Evolutionary conservation across 2,113 vertebrate genomes (phyloP), one percentile per base, ranked within the genome.

Genomic region (Rhinichthys klamathensis): DNA sequence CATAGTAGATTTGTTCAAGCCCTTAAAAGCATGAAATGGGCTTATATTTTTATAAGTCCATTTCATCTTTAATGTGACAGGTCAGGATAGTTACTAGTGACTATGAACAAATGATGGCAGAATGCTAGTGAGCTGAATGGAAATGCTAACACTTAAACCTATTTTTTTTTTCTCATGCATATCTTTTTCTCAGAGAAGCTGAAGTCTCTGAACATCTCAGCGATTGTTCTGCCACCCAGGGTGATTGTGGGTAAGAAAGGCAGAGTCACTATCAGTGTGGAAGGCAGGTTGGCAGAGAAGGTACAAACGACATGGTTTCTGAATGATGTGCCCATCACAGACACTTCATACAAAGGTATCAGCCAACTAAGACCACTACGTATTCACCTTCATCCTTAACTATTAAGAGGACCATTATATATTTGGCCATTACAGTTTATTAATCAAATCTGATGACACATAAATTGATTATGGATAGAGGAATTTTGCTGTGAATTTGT

Each of bases 271-370:
- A 77, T 95, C 77, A 94, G 93, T 86, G 93, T 95, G 56, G 93
- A 95, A 82, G 95, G 95, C 75, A 87, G 93, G 83, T 89, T 89
- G 85, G 94, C 94, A 83, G 92, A 95, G 73, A 89, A 87, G 6
- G 94, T 95, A 63, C 92, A 94, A 87, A 92, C 93, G 0, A 46
- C 81, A 3, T 95, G 95, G 95, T 95, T 94, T 85, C 92, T 95
- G 16, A 94, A 95, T 25, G 88, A 94, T 88, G 90, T 67, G 4
- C 93, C 91, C 8, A 95, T 95, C 83, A 82, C 69, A 46, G 94
- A 94, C 87, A 94, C 92, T 21, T 92, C 94, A 6, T 32, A 89
- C 15, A 87, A 87, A 89, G 93, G 94, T 95, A 90, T 30, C 15
- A 0, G 16, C 1, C 15, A 35, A 18, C 27, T 65, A 30, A 65